Conservation (phyloP, 2,888 invertebrate genomes). For the Dusona sp. region DNA sequence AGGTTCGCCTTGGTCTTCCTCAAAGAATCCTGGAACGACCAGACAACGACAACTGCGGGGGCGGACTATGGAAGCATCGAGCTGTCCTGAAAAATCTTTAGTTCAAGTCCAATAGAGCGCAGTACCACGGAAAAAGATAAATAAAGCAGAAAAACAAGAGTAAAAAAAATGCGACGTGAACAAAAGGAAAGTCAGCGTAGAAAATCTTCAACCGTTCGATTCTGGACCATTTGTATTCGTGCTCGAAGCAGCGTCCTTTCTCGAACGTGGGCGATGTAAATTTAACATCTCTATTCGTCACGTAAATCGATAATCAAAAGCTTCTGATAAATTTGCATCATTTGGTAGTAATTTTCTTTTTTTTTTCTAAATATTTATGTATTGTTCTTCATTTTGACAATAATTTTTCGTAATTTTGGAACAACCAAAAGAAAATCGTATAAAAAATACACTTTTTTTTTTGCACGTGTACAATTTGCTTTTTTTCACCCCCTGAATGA, state of each 20-base stretch:
- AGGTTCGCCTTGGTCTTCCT: constrained; percentile 36
- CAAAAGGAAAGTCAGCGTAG: constrained; percentile 44
- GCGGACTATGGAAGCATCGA: constrained; percentile 55
- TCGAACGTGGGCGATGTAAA: neutral
- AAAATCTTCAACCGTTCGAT: constrained; percentile 26
- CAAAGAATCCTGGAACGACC: constrained; percentile 22
- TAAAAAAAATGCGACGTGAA: constrained; percentile 11
- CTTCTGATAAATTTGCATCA: neutral
- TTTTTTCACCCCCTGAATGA: neutral
- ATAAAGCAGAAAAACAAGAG: constrained; percentile 7
- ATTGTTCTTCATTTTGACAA: neutral
- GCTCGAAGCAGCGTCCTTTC: constrained; percentile 8
- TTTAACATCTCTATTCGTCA: neutral
- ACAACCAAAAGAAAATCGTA: neutral
- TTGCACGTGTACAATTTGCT: constrained; percentile 20
- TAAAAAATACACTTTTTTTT: neutral
- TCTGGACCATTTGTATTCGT: constrained; percentile 26
- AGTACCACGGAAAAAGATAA: constrained; percentile 18
- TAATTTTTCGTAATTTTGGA: neutral
- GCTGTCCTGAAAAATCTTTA: constrained; percentile 55
- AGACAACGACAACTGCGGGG: constrained; percentile 32
- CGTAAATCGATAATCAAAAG: constrained; percentile 1
- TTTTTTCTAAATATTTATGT: neutral
- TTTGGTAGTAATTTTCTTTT: neutral
- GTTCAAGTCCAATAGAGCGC: constrained; percentile 38